Conservation (phyloP, 2,888 invertebrate genomes). For the Magallana nippona region DNA sequence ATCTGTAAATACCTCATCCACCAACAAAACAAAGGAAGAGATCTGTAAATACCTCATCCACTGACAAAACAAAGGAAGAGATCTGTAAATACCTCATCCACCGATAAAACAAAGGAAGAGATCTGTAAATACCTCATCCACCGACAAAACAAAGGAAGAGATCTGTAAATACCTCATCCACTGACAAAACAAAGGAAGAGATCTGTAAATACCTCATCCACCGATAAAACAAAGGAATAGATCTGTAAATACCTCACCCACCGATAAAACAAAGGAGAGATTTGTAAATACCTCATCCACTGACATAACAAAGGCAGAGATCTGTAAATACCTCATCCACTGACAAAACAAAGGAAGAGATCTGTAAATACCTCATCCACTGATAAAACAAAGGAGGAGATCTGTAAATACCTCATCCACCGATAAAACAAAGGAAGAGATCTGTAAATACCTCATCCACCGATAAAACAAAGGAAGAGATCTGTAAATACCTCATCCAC, state of each 20-base stretch:
- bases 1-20: constrained; percentile 73
- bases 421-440: constrained; percentile 68
- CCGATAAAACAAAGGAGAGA: constrained; percentile 68
- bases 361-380: constrained; percentile 70
- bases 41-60: constrained; percentile 73
- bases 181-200: constrained; percentile 66
- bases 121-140: constrained; percentile 73
- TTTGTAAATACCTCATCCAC: constrained; percentile 68
- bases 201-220: constrained; percentile 73
- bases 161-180: constrained; percentile 73
- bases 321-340: constrained; percentile 70
- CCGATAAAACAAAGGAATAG: constrained; percentile 66
- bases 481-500: constrained; percentile 70
- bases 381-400: constrained; percentile 68
- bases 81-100: constrained; percentile 73
- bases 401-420: constrained; percentile 70
- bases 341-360: constrained; percentile 68
- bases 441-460: constrained; percentile 70
- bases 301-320: constrained; percentile 68
- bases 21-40: constrained; percentile 66
- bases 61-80: constrained; percentile 66
- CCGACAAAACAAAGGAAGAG: constrained; percentile 66
- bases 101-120: constrained; percentile 66
- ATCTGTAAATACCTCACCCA: constrained; percentile 72
- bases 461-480: constrained; percentile 68